Base-by-base conservation (phyloP, 2,888 invertebrate genomes). In the Neuroscelio doddi region DNA sequence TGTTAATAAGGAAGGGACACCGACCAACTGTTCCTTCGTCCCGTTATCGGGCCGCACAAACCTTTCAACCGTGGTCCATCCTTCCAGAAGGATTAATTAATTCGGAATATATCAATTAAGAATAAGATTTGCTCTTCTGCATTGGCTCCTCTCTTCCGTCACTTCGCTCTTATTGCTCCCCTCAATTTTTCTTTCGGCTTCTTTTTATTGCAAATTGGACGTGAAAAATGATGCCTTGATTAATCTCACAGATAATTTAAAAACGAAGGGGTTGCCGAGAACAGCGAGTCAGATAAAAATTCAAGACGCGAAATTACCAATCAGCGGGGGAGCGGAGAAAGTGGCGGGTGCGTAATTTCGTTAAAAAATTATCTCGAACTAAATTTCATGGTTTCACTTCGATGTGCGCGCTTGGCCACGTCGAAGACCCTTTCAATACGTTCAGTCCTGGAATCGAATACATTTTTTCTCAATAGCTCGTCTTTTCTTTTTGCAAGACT, bases 171-270 rank as follows among this genome's bases (percentile, higher is more conserved):
- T 8, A 24, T 10, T 34, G 55, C 45, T 38, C 62, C 62, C 39
- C 45, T 52, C 53, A 45, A 49, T 59, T 66, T 69, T 66, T 66
- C 57, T 58, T 36, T 51, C 69, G 67, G 39, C 50, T 76, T 70
- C 74, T 79, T 80, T 82, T 82, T 82, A 84, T 84, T 83, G 83
- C 81, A 84, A 84, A 84, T 84, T 84, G 82, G 83, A 84, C 84
- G 83, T 84, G 84, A 84, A 84, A 84, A 84, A 84, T 84, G 84
- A 84, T 81, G 82, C 83, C 84, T 83, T 84, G 83, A 84, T 84
- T 84, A 84, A 84, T 84, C 83, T 84, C 76, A 77, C 80, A 83
- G 84, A 84, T 84, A 83, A 84, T 84, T 84, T 83, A 82, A 82
- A 84, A 84, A 83, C 80, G 84, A 84, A 82, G 52, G 69, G 68